Evolutionary conservation across 2,888 invertebrate species (phyloP), one percentile per base, ranked within the genome.

Genomic region (Gryllus longicercus): DNA sequence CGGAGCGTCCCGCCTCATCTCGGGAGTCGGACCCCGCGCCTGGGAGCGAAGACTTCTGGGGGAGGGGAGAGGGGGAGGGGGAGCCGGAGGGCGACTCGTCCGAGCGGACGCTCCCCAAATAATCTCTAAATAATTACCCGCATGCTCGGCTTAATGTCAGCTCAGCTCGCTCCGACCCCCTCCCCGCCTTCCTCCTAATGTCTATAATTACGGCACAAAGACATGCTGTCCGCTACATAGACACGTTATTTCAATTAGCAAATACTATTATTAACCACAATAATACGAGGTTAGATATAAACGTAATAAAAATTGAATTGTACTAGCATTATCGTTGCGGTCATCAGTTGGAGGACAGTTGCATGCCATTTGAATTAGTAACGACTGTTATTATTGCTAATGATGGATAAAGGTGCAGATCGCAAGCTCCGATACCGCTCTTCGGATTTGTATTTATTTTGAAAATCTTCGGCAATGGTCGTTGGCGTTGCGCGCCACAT

Each of bases 171-270:
- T n/a, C 16, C n/a, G 16, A 3, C n/a, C 63, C 63, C 63, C 63
- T n/a, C 63, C 16, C 63, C 10, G 14, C 63, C 16, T n/a, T 14
- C n/a, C 8, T 63, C 16, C 63, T 63, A 63, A 63, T 63, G 14
- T n/a, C 63, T 63, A 63, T 63, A 63, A 63, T 63, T n/a, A 63
- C 63, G 16, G 14, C 63, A 63, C 63, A 63, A 63, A 63, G 63
- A 63, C 63, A 63, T n/a, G 63, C 63, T 63, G 16, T 63, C 63
- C 63, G 63, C 63, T 63, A 18, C 63, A 63, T 63, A 63, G 63
- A 63, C 63, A 63, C 63, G 63, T 63, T 63, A 63, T 63, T 63
- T 63, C 63, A 63, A 63, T 63, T 63, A 63, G 63, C 63, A 63
- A 63, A 63, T 63, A 63, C 63, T 63, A 63, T 63, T 63, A 63